Evolutionary conservation across 2,888 invertebrate species (phyloP).

Genomic region (Cephus pulcher): DNA sequence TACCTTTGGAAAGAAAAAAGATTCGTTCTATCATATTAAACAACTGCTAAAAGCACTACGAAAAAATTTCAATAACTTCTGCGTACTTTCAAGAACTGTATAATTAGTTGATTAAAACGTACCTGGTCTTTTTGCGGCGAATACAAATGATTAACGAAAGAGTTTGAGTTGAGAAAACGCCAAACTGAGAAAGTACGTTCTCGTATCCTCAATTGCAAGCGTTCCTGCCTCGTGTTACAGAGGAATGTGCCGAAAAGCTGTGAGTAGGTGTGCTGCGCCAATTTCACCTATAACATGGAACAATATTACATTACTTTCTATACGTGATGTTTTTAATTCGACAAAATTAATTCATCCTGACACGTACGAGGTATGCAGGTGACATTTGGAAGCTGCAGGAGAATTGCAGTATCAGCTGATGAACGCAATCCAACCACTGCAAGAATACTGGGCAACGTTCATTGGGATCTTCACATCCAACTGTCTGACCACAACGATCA

Average conservation of each 20-base stretch:
- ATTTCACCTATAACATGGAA: slow-evolving; percentile 79
- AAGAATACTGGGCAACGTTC: slow-evolving; percentile 97
- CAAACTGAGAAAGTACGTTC: slow-evolving; percentile 87
- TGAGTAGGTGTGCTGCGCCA: slow-evolving; percentile 95
- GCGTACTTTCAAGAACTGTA: not conserved
- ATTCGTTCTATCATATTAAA: not conserved
- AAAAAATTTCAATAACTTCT: not conserved
- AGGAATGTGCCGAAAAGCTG: slow-evolving; percentile 97
- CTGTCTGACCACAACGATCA: slow-evolving; percentile 89
- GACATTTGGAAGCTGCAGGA: slow-evolving; percentile 97
- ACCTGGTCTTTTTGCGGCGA: slow-evolving; percentile 70
- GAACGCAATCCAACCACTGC: slow-evolving; percentile 97
- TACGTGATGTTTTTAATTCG: not conserved
- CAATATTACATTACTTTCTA: not conserved
- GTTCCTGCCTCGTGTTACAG: slow-evolving; percentile 86
- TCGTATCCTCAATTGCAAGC: slow-evolving; percentile 73
- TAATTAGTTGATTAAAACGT: slow-evolving; percentile 33
- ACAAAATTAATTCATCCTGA: not conserved
- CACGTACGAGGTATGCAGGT: slow-evolving; percentile 86
- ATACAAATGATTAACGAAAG: slow-evolving; percentile 90
- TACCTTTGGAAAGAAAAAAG: slow-evolving; percentile 70
- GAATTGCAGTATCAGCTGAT: slow-evolving; percentile 89
- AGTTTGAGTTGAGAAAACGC: slow-evolving; percentile 83
- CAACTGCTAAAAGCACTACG: not conserved
- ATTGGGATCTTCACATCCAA: slow-evolving; percentile 88